These are phyloP conservation scores for Anolis carolinensis DNA, from an alignment of 2,113 vertebrate genomes.

Conservation along the genomic window DNA sequence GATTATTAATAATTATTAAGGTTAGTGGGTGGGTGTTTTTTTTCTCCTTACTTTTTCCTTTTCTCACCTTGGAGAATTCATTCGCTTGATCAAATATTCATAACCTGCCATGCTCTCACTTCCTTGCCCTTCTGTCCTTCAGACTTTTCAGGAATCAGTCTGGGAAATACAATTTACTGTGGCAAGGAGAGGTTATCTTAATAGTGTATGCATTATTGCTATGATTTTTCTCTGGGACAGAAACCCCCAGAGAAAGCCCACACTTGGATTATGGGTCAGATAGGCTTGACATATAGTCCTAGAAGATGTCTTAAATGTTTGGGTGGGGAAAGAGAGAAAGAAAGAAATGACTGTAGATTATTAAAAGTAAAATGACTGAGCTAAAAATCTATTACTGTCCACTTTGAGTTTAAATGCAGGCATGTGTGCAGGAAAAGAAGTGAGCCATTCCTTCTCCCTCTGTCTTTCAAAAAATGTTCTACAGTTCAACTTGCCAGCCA, in stretches of 20 bases:
- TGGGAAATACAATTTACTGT: not conserved
- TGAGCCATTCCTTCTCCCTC: constrained; percentile 7
- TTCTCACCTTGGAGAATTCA: constrained; percentile 1
- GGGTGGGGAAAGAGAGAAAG: not conserved
- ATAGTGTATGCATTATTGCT: not conserved
- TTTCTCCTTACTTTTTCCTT: not conserved
- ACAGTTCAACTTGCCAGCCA: constrained; percentile 9
- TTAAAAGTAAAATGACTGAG: not conserved
- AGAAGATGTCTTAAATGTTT: not conserved
- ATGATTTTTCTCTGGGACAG: not conserved
- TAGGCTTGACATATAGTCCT: constrained; percentile 21
- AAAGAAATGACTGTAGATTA: not conserved
- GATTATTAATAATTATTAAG: not conserved
- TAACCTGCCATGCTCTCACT: constrained; percentile 3
- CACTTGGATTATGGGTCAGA: not conserved
- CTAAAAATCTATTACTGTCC: not conserved
- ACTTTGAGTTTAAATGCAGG: not conserved
- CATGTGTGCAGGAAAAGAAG: constrained; percentile 22
- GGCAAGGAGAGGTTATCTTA: not conserved
- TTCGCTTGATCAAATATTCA: constrained; percentile 30
- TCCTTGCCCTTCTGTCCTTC: constrained; percentile 36
- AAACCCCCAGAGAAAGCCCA: constrained; percentile 13
- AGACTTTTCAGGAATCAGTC: constrained; percentile 44
- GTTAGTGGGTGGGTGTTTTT: not conserved
- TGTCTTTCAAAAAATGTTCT: not conserved